phyloP scores from a whole-genome alignment of 2,888 invertebrate species.

The Agrochola macilenta region DNA sequence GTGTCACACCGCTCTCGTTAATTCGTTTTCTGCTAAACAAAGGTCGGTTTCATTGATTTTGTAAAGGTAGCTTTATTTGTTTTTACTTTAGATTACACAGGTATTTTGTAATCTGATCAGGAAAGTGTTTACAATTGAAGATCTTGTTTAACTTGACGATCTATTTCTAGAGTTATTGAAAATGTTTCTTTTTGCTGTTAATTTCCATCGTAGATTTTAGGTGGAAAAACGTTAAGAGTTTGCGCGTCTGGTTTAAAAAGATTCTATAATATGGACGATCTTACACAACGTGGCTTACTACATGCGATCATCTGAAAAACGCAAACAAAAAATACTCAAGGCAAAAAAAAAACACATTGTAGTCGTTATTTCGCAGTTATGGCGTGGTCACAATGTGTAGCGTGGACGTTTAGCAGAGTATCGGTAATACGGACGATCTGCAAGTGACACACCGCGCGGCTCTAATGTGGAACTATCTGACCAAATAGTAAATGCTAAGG shows the following conservation, averaged over 20 bases:
- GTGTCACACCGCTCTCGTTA: constrained; percentile 62
- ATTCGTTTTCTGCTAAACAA: constrained; percentile 62
- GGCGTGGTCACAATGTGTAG: background rate
- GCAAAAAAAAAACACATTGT: background rate
- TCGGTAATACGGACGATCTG: constrained; percentile 50
- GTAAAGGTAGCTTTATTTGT: constrained; percentile 42
- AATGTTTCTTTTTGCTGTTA: background rate
- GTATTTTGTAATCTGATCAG: constrained; percentile 25
- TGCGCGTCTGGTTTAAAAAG: background rate
- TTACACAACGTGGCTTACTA: background rate
- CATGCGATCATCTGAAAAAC: background rate
- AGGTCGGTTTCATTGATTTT: constrained; percentile 61
- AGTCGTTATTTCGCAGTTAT: background rate
- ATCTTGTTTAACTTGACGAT: constrained; percentile 3
- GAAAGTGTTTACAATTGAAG: background rate
- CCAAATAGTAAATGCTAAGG: background rate
- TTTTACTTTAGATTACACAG: constrained; percentile 26
- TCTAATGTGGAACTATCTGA: constrained; percentile 73
- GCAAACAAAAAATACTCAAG: background rate
- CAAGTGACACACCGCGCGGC: constrained; percentile 67
- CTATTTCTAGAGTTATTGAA: background rate
- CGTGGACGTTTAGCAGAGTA: background rate
- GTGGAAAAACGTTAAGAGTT: background rate
- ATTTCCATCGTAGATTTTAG: background rate
- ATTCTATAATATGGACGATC: too few relatives aligned